Evolutionary conservation across 2,113 vertebrate genomes (phyloP).

Genomic region (Procavia capensis): DNA sequence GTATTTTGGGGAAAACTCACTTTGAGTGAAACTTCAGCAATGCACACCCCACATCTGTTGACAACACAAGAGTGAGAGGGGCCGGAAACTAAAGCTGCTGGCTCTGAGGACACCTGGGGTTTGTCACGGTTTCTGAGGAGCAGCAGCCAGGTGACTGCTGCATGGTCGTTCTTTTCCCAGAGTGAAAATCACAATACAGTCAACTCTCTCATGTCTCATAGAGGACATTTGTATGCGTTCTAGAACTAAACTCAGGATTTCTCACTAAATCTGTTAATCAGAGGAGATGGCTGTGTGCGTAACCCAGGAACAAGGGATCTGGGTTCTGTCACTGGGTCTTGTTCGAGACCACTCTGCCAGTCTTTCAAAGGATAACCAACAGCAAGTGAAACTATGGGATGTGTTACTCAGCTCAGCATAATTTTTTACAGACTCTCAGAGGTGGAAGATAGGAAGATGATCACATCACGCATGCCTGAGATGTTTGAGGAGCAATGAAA

Average conservation of each 20-base stretch:
- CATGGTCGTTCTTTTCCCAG: background rate
- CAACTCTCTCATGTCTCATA: background rate
- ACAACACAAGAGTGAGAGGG: background rate
- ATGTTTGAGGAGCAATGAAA: background rate
- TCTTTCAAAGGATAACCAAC: background rate
- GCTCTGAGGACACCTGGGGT: background rate
- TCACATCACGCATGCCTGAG: background rate
- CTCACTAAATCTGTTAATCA: background rate
- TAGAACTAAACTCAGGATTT: background rate
- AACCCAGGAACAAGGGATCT: background rate
- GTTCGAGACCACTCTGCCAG: background rate
- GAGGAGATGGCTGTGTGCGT: background rate
- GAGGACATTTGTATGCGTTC: background rate
- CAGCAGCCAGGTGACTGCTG: background rate
- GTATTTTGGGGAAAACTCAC: background rate
- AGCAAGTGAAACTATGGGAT: background rate
- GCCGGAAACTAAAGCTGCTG: background rate
- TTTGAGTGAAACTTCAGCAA: background rate
- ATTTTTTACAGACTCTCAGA: slow-evolving; percentile 2
- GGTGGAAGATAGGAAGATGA: background rate
- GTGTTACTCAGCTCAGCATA: background rate
- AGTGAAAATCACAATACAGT: background rate
- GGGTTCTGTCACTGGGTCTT: background rate
- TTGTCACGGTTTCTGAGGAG: background rate
- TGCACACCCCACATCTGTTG: background rate